Percentiles rank a stretch among this genome's conserved stretches.
These are phyloP conservation scores for Psephotus haematonotus DNA, from an alignment of 2,113 vertebrate genomes.

Conservation along the genomic window DNA sequence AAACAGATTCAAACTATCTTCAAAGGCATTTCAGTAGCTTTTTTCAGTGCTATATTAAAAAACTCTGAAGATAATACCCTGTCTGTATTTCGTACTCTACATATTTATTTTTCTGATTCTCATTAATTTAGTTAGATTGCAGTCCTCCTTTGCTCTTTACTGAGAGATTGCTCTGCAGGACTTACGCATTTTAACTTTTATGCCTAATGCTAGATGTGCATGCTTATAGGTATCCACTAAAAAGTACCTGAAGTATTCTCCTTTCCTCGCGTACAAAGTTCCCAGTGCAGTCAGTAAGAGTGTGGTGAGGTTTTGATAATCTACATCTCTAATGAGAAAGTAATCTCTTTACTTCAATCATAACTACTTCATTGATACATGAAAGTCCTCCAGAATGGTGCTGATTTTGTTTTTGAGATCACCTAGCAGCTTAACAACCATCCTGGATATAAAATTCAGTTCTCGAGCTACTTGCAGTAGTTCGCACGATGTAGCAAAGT, in stretches of 20 bases:
- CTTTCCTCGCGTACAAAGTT: not conserved
- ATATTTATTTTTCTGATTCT: slow-evolving; percentile 41
- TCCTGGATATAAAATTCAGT: not conserved
- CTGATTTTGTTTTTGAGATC: not conserved
- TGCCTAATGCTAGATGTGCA: not conserved
- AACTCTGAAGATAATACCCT: not conserved
- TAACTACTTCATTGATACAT: slow-evolving; percentile 19
- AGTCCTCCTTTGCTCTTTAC: not conserved
- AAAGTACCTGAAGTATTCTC: not conserved
- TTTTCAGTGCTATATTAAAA: not conserved
- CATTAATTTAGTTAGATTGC: slow-evolving; percentile 34
- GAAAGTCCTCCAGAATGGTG: slow-evolving; percentile 22
- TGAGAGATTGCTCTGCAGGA: not conserved
- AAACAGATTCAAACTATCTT: not conserved
- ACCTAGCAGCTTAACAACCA: not conserved
- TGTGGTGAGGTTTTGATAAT: slow-evolving; percentile 9
- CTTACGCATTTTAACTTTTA: not conserved
- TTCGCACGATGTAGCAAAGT: not conserved
- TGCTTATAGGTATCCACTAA: not conserved
- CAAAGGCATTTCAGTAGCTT: not conserved
- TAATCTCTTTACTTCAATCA: not conserved
- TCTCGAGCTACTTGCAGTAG: not conserved
- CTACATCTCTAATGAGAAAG: slow-evolving; percentile 23
- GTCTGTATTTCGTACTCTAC: not conserved
- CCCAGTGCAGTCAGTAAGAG: not conserved